Percentiles rank a stretch among this genome's conserved stretches.
phyloP scores from a whole-genome alignment of 2,888 invertebrate species.

The Aleiodes alternator region DNA sequence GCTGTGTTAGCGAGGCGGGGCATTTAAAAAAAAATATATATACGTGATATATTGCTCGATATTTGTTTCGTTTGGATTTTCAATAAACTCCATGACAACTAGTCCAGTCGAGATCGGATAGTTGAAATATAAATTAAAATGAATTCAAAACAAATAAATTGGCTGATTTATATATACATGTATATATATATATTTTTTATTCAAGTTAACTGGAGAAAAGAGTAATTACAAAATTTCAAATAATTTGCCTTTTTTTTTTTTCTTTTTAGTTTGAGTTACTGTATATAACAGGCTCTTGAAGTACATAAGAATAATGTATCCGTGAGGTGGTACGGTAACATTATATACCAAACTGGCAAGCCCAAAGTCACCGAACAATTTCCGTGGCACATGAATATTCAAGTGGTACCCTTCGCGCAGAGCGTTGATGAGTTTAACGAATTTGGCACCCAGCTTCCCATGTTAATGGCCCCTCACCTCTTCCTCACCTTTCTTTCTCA shows the following conservation, averaged over 20 bases:
- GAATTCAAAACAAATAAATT: not conserved
- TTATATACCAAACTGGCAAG: conserved; percentile 33
- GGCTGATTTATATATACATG: no score
- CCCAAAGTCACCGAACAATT: conserved; percentile 55
- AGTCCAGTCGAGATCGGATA: conserved; percentile 17
- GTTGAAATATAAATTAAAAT: conserved; percentile 9
- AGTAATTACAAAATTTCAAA: not conserved
- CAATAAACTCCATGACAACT: conserved; percentile 52
- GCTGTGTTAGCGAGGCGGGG: conserved; percentile 58
- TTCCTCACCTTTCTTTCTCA: conserved; percentile 35
- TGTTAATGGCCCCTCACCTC: conserved; percentile 50
- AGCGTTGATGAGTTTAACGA: conserved; percentile 56
- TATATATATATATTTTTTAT: no score
- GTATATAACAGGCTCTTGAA: conserved; percentile 16
- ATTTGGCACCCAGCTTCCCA: conserved; percentile 58
- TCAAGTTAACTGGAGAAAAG: no score
- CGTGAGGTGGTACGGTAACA: not conserved
- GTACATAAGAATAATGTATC: conserved; percentile 18
- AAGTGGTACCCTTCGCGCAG: conserved; percentile 38
- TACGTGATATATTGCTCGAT: conserved; percentile 59
- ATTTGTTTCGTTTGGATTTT: conserved; percentile 60
- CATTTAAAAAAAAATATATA: conserved; percentile 53
- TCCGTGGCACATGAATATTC: conserved; percentile 58
- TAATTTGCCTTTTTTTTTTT: conserved; percentile 17
- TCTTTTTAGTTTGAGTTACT: conserved; percentile 17